Evolutionary conservation across 2,797 vertebrate species (phyloP).

Genomic region (Microchirus variegatus): DNA sequence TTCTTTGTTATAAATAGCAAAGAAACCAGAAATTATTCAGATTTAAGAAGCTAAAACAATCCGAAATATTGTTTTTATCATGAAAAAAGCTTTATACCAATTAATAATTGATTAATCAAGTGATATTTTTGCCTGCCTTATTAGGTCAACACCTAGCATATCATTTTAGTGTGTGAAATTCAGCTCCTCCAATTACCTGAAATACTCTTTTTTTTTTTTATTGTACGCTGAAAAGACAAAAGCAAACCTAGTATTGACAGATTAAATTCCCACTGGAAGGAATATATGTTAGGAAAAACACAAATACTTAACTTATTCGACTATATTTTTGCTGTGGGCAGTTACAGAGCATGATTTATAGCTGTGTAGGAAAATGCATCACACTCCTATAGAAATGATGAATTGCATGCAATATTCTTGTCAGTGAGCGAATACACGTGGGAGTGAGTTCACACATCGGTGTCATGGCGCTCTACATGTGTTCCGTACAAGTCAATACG

Average conservation of each 20-base stretch:
- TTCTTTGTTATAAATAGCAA: too few relatives aligned
- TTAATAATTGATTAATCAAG: too few relatives aligned
- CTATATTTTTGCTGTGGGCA: constrained; percentile 30
- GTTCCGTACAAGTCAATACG: constrained; percentile 29
- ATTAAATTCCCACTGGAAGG: too few relatives aligned
- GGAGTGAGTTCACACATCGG: constrained; percentile 26
- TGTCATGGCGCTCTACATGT: constrained; percentile 34
- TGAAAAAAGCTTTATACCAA: too few relatives aligned
- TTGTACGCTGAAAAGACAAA: too few relatives aligned
- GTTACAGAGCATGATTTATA: constrained; percentile 66
- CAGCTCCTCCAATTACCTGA: too few relatives aligned
- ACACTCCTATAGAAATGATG: constrained; percentile 50
- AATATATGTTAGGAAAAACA: constrained; percentile 2
- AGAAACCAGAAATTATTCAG: too few relatives aligned
- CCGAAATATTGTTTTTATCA: too few relatives aligned
- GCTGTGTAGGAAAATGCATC: constrained; percentile 44
- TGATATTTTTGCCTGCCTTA: too few relatives aligned
- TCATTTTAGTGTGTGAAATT: neutral
- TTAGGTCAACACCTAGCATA: neutral
- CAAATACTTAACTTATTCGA: constrained; percentile 24
- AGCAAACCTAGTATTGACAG: too few relatives aligned
- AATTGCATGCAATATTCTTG: constrained; percentile 49
- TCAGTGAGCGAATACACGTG: constrained; percentile 51
- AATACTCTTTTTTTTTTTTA: too few relatives aligned
- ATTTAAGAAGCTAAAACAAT: too few relatives aligned